Evolutionary conservation across 2,888 invertebrate species (phyloP), one percentile per base, ranked within the genome.

Genomic region (Myopa tessellatipennis): DNA sequence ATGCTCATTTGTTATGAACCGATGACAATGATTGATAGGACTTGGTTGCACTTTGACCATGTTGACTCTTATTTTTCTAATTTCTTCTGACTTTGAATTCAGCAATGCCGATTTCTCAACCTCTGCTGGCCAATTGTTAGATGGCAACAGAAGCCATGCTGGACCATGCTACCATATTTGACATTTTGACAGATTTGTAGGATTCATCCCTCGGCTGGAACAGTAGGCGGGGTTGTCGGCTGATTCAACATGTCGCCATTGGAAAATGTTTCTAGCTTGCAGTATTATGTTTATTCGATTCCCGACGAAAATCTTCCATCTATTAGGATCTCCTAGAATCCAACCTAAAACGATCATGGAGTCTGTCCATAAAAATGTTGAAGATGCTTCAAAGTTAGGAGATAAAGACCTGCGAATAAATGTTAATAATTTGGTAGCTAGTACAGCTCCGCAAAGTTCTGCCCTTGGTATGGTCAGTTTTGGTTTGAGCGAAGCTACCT

Each of bases 261-360:
- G 67, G 4, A 5, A 38, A 36, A 16, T 67, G 40, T 38, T 67
- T 0, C 38, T 38, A 36, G 67, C 16, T 67, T 67, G 16, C 38
- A 67, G 40, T 16, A 67, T 36, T 67, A n/a, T 67, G 40, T 6
- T 67, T 38, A 67, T 67, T 38, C 67, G 16, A 67, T 68, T 68
- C 7, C 67, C 4, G 67, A 60, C 68, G 68, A 70, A 69, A 52
- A 76, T 26, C 16, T 34, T 40, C 61, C 76, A 70, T 38, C 70
- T 58, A 69, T 76, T 58, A 5, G 76, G 76, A 76, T 75, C 75
- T 75, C 75, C 68, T n/a, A 68, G 75, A 68, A 75, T 75, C 75
- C 75, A 75, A 14, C 18, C 58, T 63, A 74, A 63, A 36, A 63
- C 63, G 63, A 74, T 60, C n/a, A 45, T 74, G 40, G 63, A 74